Evolutionary conservation across 2,888 invertebrate species (phyloP).

Genomic region (Acrocyrtus sp.): DNA sequence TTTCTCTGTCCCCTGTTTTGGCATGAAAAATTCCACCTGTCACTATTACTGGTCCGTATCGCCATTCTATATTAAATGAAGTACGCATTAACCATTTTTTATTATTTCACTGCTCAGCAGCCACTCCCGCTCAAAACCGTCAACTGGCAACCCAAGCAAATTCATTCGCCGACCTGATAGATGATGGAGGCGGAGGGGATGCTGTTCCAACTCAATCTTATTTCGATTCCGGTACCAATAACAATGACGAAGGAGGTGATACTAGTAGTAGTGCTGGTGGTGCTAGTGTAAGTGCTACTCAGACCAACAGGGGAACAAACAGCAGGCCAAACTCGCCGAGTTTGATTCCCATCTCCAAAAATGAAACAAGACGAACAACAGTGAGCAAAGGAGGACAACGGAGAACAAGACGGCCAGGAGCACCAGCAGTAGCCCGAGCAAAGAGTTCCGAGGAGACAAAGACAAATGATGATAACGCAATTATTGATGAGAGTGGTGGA

Average conservation of each 20-base stretch:
- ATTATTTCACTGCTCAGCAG: no score
- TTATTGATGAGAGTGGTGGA: slow-evolving; percentile 61
- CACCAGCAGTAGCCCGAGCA: slow-evolving; percentile 29
- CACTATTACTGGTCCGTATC: background rate
- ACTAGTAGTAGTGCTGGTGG: slow-evolving; percentile 23
- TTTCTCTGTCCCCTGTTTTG: no score
- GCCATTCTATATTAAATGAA: background rate
- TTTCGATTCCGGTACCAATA: slow-evolving; percentile 51
- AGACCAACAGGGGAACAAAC: slow-evolving; percentile 50
- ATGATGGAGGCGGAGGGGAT: slow-evolving; percentile 44
- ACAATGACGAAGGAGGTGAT: slow-evolving; percentile 34
- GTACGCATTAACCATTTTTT: background rate
- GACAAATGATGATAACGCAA: slow-evolving; percentile 63
- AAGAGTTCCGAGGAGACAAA: slow-evolving; percentile 57
- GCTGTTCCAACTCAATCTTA: slow-evolving; percentile 57
- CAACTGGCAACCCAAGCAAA: slow-evolving; percentile 24
- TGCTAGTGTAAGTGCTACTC: no score
- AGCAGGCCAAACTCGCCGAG: slow-evolving; percentile 34
- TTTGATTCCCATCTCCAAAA: slow-evolving; percentile 50
- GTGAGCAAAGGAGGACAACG: slow-evolving; percentile 38
- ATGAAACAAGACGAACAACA: slow-evolving; percentile 6
- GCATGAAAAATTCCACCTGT: background rate
- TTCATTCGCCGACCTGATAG: slow-evolving; percentile 25
- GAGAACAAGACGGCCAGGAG: slow-evolving; percentile 50
- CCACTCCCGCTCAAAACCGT: no score